These are phyloP conservation scores for Phalacrocorax carbo DNA, from an alignment of 2,113 vertebrate species.

Conservation along the genomic window DNA sequence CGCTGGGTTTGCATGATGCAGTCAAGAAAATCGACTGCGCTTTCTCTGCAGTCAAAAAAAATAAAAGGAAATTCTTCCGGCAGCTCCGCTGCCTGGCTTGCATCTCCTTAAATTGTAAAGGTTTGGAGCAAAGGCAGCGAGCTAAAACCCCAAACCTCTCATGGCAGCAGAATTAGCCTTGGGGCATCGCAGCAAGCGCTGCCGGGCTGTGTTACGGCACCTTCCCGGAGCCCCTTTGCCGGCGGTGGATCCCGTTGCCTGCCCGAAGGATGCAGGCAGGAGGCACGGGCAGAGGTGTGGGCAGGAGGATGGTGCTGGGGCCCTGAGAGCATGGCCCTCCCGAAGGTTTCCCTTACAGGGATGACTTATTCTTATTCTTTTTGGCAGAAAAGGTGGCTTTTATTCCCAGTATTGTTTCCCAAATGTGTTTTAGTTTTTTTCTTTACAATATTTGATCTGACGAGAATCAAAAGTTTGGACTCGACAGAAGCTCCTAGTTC, in stretches of 20 bases:
- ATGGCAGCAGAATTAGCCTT: background rate
- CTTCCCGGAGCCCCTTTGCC: background rate
- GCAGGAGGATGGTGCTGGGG: background rate
- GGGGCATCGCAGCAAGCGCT: rapidly evolving
- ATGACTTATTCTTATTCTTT: background rate
- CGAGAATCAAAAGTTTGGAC: constrained; percentile 1
- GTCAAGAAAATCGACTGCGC: too few relatives aligned
- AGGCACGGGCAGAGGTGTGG: background rate
- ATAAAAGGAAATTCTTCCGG: rapidly evolving
- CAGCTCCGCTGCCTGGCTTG: background rate
- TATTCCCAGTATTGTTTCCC: background rate
- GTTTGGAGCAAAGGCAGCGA: background rate
- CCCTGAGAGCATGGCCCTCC: background rate
- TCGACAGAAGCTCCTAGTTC: background rate
- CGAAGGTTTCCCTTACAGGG: background rate
- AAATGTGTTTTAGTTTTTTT: background rate
- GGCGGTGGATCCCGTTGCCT: rapidly evolving
- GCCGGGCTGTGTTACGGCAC: rapidly evolving
- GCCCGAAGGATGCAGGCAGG: background rate
- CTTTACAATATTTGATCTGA: background rate
- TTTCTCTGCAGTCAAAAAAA: background rate
- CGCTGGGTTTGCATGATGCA: background rate
- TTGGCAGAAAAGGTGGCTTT: background rate
- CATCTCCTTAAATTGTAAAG: background rate
- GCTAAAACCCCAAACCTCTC: background rate